These are phyloP conservation scores for Sussaba pulchella DNA, from an alignment of 2,888 invertebrate species.

Conservation along the genomic window DNA sequence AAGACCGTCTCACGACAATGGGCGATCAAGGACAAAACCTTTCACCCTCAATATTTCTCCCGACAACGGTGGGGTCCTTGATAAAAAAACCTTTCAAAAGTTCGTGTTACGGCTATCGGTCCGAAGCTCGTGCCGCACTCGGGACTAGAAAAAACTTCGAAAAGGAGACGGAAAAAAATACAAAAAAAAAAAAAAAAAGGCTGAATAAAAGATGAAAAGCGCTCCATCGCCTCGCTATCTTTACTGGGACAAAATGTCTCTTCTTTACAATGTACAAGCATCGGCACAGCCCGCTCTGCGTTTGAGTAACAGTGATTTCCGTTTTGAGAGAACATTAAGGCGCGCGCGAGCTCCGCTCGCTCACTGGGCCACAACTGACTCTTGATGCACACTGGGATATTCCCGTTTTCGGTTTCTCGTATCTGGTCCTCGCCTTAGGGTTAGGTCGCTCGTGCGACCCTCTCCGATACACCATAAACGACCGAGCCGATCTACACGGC, in stretches of 20 bases:
- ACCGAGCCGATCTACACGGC: slow-evolving; percentile 16
- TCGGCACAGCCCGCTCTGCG: slow-evolving; percentile 39
- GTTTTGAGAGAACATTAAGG: slow-evolving; percentile 45
- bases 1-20: slow-evolving; percentile 66
- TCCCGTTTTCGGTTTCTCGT: slow-evolving; percentile 31
- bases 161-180: slow-evolving; percentile 6
- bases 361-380: slow-evolving; percentile 7
- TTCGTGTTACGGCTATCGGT: slow-evolving; percentile 64
- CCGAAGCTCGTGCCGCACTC: slow-evolving; percentile 25
- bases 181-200: neutral
- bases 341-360: slow-evolving; percentile 47
- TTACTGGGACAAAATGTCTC: slow-evolving; percentile 46
- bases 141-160: slow-evolving; percentile 45
- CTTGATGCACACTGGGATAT: slow-evolving; percentile 2
- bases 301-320: slow-evolving; percentile 62
- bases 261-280: slow-evolving; percentile 15
- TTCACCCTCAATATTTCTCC: slow-evolving; percentile 31
- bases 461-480: slow-evolving; percentile 57
- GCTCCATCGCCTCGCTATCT: slow-evolving; percentile 58
- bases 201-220: slow-evolving; percentile 32
- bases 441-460: slow-evolving; percentile 17
- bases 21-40: slow-evolving; percentile 69
- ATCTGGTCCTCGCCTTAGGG: slow-evolving; percentile 26
- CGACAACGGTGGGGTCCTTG: slow-evolving; percentile 40
- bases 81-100: slow-evolving; percentile 71